Conservation (phyloP, 2,797 vertebrate species). For the Somateria mollissima region DNA sequence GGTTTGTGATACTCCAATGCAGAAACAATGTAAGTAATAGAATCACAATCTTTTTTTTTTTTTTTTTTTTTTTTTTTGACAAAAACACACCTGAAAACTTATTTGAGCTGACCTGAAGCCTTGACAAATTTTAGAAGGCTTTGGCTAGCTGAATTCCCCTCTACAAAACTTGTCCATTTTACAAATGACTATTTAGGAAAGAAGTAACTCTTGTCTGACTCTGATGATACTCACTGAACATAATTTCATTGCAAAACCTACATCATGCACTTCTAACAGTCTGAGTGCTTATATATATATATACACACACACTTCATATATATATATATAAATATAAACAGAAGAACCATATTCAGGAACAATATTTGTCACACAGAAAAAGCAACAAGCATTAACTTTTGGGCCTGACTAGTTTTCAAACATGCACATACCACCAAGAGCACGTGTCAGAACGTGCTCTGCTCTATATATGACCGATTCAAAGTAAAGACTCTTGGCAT, state of each 20-base stretch:
- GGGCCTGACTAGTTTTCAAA: not conserved
- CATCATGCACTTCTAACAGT: not conserved
- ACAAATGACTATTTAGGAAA: not conserved
- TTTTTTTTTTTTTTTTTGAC: too few relatives aligned
- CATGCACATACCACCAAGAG: not conserved
- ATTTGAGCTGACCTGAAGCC: not conserved
- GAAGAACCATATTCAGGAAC: not conserved
- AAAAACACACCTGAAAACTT: not conserved
- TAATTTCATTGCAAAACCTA: not conserved
- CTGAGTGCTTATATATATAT: fast-evolving
- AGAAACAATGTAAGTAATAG: not conserved
- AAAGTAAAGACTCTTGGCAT: not conserved
- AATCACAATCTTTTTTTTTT: too few relatives aligned
- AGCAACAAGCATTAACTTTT: not conserved
- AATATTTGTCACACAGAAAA: not conserved
- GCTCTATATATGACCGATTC: not conserved
- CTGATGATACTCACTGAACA: not conserved
- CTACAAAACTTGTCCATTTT: not conserved
- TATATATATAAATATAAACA: not conserved
- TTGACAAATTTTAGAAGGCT: not conserved
- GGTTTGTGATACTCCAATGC: not conserved
- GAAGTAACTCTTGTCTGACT: not conserved
- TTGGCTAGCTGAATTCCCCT: not conserved
- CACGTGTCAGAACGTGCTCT: not conserved
- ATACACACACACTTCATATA: fast-evolving